phyloP scores from a whole-genome alignment of 1,140 invertebrate species.

The Tetraneura akinire region DNA sequence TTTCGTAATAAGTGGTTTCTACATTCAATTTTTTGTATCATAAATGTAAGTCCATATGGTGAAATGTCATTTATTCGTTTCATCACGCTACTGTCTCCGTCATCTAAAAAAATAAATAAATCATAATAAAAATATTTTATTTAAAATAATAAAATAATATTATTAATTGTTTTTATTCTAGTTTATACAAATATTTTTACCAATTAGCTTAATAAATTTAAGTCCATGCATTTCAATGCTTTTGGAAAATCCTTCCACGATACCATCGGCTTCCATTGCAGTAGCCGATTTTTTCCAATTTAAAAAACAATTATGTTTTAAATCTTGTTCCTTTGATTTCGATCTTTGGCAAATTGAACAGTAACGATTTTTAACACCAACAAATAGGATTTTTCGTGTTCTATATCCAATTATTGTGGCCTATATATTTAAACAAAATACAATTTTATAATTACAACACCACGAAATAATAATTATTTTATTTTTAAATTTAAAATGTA shows the following conservation, averaged over 20 bases:
- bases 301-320: conserved; percentile 55
- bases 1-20: too few species aligned
- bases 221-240: conserved; percentile 57
- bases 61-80: not conserved
- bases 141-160: too few species aligned
- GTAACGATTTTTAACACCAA: conserved; percentile 58
- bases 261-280: conserved; percentile 60
- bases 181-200: conserved; percentile 45
- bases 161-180: too few species aligned
- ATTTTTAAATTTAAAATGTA: too few species aligned
- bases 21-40: too few species aligned
- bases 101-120: too few species aligned
- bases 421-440: conserved; percentile 15
- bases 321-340: not conserved
- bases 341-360: conserved; percentile 56
- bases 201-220: conserved; percentile 56
- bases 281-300: conserved; percentile 58
- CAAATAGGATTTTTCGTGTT: conserved; percentile 58
- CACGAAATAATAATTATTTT: too few species aligned
- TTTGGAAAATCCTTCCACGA: conserved; percentile 58
- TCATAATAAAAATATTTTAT: too few species aligned
- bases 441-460: too few species aligned
- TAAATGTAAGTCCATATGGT: not conserved
- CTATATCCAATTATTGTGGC: conserved; percentile 56
- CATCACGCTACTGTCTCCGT: too few species aligned